Percentiles rank a stretch among this genome's conserved stretches.
phyloP scores from a whole-genome alignment of 2,113 vertebrate species.

The Salvator merianae region DNA sequence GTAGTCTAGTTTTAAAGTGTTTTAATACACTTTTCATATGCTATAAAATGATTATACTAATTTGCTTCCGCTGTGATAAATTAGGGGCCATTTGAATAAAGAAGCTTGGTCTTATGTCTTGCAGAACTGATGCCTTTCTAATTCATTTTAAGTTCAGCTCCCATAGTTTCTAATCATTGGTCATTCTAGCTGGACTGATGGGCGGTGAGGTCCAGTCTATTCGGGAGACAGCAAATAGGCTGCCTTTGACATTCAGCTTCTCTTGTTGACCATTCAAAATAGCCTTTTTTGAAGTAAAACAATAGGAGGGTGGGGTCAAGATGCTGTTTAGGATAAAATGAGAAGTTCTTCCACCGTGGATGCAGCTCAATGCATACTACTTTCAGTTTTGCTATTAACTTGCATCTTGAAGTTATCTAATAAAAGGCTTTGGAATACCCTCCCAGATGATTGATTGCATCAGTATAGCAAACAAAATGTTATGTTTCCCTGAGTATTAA shows the following conservation, averaged over 20 bases:
- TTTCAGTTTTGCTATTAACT: slow-evolving; percentile 5
- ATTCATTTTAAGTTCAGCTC: too few relatives aligned
- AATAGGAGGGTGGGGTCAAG: neutral
- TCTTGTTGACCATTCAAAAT: neutral
- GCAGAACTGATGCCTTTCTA: too few relatives aligned
- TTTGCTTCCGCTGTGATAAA: neutral
- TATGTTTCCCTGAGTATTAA: neutral
- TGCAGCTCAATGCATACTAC: neutral
- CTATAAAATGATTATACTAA: neutral
- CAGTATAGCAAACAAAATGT: neutral
- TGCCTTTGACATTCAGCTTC: neutral
- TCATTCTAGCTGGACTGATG: too few relatives aligned
- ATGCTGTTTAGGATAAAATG: neutral
- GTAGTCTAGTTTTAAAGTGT: neutral
- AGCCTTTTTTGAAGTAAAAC: neutral
- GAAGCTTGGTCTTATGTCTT: too few relatives aligned
- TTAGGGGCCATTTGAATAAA: neutral
- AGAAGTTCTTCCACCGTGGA: neutral
- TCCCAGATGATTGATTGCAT: neutral
- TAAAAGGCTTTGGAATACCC: neutral
- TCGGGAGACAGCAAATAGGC: too few relatives aligned
- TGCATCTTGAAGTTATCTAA: neutral
- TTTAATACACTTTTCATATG: neutral
- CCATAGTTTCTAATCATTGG: too few relatives aligned
- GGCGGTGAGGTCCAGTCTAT: too few relatives aligned